Evolutionary conservation across 2,888 invertebrate species (phyloP).

Genomic region (Priocnemis perturbator): DNA sequence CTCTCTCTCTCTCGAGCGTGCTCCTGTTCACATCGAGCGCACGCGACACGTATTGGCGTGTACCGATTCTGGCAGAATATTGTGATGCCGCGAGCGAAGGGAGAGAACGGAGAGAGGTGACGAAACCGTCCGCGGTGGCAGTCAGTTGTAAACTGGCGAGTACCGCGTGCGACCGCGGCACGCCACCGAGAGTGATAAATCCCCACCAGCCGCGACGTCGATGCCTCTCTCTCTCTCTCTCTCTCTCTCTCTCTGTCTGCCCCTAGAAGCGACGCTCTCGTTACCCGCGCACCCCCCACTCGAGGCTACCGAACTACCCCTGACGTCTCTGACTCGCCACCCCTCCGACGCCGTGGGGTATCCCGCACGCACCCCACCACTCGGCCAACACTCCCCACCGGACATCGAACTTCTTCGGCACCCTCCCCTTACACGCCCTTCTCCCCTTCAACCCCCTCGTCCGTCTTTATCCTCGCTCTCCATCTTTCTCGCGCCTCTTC

Average conservation of each 20-base stretch:
- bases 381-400: no score
- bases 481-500: slow-evolving; percentile 1
- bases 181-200: slow-evolving; percentile 67
- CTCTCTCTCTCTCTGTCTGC: slow-evolving; percentile 20
- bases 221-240: no score
- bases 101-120: slow-evolving; percentile 20
- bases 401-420: slow-evolving; percentile 6
- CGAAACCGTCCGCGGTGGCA: slow-evolving; percentile 62
- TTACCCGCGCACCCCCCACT: slow-evolving; percentile 17
- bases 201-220: slow-evolving; percentile 40
- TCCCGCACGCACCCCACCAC: slow-evolving; percentile 20
- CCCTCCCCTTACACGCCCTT: slow-evolving; percentile 13
- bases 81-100: no score
- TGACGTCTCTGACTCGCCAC: slow-evolving; percentile 17
- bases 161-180: slow-evolving; percentile 73
- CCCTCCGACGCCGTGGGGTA: slow-evolving; percentile 20
- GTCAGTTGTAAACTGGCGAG: slow-evolving; percentile 74
- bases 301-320: slow-evolving; percentile 19
- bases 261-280: slow-evolving; percentile 21
- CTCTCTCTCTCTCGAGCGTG: no score
- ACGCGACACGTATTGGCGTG: no score
- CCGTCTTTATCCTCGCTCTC: slow-evolving; percentile 11
- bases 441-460: slow-evolving; percentile 32
- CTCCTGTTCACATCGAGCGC: no score
- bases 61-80: no score